Evolutionary conservation across 2,888 invertebrate genomes (phyloP), one percentile per base, ranked within the genome.

Genomic region (Cryptus viduatorius): DNA sequence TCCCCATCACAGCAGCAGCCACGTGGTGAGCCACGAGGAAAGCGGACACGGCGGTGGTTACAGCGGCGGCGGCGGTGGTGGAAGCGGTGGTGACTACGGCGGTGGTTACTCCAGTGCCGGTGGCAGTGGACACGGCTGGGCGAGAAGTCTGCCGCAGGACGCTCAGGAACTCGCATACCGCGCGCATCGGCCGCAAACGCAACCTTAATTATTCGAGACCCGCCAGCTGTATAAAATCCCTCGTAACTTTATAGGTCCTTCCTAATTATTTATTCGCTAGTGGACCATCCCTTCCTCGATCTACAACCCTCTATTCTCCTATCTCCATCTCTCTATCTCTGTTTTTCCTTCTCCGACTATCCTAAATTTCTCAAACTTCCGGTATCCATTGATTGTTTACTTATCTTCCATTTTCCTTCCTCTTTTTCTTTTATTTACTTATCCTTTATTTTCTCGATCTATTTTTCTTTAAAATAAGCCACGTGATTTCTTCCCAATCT

Each of bases 111-210:
- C 95, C 87, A 96, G 96, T 4, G 96, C 96, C 86, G 96, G 96
- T 5, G 96, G 96, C 29, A 95, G 95, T 76, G 89, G 90, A 37
- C 94, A 94, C 75, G 96, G 96, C 83, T 97, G 97, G 97, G 97
- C 97, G 79, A 95, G 97, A 89, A 96, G 93, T 87, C 81, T 93
- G 2, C 90, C 91, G 1, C 92, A 92, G 79, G 92, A 92, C 48
- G 96, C 97, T 85, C 97, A 97, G 92, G 96, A 96, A 90, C 94
- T 97, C 92, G 98, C 97, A 86, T 98, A 97, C 94, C 95, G 96
- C 88, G 97, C 96, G 87, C 97, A 98, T 94, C 96, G 96, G 93
- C 96, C 96, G 87, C 95, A 94, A 90, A 94, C 94, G 90, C 89
- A 92, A 86, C 86, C 90, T 82, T 90, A 92, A 89, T 82, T 82